These are phyloP conservation scores for Emydura subglobosa DNA, from an alignment of 2,113 vertebrate species.

Conservation along the genomic window DNA sequence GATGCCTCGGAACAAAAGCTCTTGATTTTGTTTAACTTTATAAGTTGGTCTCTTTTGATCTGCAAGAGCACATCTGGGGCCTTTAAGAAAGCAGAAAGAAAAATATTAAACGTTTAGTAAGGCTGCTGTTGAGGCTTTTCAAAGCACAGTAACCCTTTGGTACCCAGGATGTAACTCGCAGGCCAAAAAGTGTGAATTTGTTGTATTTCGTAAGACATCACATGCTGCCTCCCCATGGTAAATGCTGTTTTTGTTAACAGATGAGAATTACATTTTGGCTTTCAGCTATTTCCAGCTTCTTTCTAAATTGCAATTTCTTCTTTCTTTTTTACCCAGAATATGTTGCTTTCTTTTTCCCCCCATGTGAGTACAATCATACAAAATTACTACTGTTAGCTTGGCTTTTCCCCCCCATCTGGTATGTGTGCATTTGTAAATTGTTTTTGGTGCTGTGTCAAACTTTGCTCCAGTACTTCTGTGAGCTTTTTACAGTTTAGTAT, in stretches of 20 bases:
- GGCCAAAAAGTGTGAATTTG: neutral
- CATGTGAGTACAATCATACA: neutral
- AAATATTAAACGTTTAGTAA: conserved; percentile 80
- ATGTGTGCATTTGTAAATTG: neutral
- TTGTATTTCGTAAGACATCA: neutral
- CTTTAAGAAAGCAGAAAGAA: conserved; percentile 85
- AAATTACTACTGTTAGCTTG: neutral
- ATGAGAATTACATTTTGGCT: neutral
- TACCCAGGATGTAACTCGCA: conserved; percentile 50
- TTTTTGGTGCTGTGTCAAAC: neutral
- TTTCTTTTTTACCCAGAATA: neutral
- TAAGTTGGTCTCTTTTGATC: conserved; percentile 86
- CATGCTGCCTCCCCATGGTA: neutral
- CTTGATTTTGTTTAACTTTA: conserved; percentile 84
- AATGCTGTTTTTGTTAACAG: neutral
- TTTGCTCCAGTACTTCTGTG: neutral
- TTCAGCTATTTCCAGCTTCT: neutral
- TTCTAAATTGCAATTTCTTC: neutral
- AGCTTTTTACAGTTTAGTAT: neutral
- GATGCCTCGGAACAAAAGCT: conserved; percentile 86
- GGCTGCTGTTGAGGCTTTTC: conserved; percentile 71
- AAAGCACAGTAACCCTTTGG: conserved; percentile 81
- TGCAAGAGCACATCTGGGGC: conserved; percentile 85
- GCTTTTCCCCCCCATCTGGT: neutral
- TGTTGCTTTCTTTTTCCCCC: neutral